phyloP scores from a whole-genome alignment of 2,888 invertebrate genomes.

The Lepidochrysops patricia region DNA sequence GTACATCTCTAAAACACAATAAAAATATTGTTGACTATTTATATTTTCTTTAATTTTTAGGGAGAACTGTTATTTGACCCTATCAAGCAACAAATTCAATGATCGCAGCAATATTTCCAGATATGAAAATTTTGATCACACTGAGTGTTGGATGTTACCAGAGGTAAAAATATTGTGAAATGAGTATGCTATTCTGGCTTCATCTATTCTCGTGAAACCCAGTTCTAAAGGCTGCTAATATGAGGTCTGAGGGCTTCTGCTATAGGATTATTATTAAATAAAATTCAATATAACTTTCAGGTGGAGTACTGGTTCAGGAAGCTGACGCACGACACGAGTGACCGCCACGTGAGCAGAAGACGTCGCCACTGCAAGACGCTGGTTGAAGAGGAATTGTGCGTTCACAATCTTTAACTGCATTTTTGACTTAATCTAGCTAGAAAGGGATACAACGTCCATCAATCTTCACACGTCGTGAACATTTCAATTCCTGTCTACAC shows the following conservation, averaged over 20 bases:
- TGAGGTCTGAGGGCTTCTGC: no score
- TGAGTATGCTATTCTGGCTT: no score
- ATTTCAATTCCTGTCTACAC: no score
- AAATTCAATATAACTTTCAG: constrained; percentile 33
- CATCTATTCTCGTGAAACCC: no score
- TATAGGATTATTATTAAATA: no score
- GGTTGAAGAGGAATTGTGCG: constrained; percentile 66
- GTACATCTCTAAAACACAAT: no score
- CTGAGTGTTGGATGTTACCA: constrained; percentile 77
- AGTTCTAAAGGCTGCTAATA: no score
- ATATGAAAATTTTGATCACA: constrained; percentile 58
- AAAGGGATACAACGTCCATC: no score
- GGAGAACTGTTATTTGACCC: constrained; percentile 58
- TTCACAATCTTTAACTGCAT: constrained; percentile 22
- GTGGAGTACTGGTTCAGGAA: constrained; percentile 68
- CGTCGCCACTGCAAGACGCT: constrained; percentile 56
- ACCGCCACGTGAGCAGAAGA: constrained; percentile 49
- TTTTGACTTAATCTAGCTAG: no score
- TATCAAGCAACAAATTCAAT: constrained; percentile 43
- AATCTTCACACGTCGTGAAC: no score
- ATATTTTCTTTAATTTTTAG: constrained; percentile 35
- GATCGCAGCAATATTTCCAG: constrained; percentile 51
- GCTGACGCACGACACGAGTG: constrained; percentile 53
- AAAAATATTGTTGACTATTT: no score
- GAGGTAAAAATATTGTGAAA: no score